Conservation (phyloP, 1,140 invertebrate species). For the Mylabris phalerata region DNA sequence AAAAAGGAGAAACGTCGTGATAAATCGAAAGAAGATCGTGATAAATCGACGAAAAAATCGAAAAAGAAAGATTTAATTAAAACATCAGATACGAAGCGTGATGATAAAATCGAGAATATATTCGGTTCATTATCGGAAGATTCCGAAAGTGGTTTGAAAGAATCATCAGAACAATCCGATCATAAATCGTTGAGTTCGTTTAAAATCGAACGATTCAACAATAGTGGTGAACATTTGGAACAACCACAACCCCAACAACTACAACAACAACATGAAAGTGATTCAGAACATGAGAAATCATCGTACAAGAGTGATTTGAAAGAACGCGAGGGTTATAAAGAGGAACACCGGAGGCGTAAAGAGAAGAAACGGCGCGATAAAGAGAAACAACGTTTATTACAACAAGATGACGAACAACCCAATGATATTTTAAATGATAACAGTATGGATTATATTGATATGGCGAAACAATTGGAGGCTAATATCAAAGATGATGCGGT, state of each 20-base stretch:
- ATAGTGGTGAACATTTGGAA: slow-evolving; percentile 9
- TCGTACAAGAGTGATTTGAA: slow-evolving; percentile 33
- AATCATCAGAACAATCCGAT: slow-evolving; percentile 22
- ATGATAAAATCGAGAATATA: slow-evolving; percentile 79
- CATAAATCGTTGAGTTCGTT: slow-evolving; percentile 5
- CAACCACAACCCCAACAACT: slow-evolving; percentile 2
- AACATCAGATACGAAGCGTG: slow-evolving; percentile 46
- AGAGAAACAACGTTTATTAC: slow-evolving; percentile 29
- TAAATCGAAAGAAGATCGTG: slow-evolving; percentile 58
- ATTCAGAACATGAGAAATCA: slow-evolving; percentile 31
- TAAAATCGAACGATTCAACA: slow-evolving; percentile 5
- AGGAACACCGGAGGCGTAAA: slow-evolving; percentile 52
- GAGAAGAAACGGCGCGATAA: slow-evolving; percentile 66
- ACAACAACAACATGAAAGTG: slow-evolving; percentile 18
- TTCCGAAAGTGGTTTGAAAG: slow-evolving; percentile 22
- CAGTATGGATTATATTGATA: slow-evolving; percentile 70
- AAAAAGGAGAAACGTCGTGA: slow-evolving; percentile 69
- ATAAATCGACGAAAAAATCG: slow-evolving; percentile 52
- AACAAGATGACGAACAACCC: slow-evolving; percentile 31
- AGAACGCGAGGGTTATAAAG: slow-evolving; percentile 41
- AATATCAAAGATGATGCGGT: slow-evolving; percentile 60
- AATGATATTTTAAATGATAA: slow-evolving; percentile 60
- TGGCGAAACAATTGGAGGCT: slow-evolving; percentile 71
- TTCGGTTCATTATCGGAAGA: slow-evolving; percentile 81
- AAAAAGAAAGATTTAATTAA: slow-evolving; percentile 46